phyloP scores from a whole-genome alignment of 2,888 invertebrate genomes.

The Aspidiotus destructor region DNA sequence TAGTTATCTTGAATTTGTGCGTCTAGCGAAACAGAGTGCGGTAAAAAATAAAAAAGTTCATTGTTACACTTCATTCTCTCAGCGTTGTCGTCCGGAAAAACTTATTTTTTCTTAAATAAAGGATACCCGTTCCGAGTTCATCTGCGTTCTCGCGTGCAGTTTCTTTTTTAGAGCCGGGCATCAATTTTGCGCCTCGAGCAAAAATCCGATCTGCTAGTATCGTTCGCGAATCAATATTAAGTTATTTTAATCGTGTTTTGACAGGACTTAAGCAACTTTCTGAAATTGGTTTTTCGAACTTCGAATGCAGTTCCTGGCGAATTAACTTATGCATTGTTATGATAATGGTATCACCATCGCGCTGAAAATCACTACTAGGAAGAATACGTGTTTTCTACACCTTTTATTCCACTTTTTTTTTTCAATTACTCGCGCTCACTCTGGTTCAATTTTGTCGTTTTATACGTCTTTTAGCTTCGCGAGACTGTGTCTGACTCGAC shows the following conservation, averaged over 20 bases:
- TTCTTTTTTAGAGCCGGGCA: not conserved
- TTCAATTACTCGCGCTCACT: too few species aligned
- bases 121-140: not conserved
- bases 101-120: not conserved
- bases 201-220: not conserved
- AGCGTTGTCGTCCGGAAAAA: not conserved
- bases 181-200: not conserved
- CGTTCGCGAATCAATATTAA: not conserved
- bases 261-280: not conserved
- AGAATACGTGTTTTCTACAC: too few species aligned
- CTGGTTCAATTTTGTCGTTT: too few species aligned
- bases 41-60: not conserved
- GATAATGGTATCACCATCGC: too few species aligned
- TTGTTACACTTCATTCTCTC: not conserved
- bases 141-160: not conserved
- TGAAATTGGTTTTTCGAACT: not conserved
- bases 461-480: too few species aligned
- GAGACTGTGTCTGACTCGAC: too few species aligned
- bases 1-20: slow-evolving; percentile 3
- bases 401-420: too few species aligned
- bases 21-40: not conserved
- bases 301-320: not conserved
- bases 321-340: too few species aligned
- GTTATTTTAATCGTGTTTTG: slow-evolving; percentile 1
- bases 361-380: too few species aligned